These are phyloP conservation scores for Coptodon bakossiorum DNA, from an alignment of 2,113 vertebrate genomes.

Conservation along the genomic window DNA sequence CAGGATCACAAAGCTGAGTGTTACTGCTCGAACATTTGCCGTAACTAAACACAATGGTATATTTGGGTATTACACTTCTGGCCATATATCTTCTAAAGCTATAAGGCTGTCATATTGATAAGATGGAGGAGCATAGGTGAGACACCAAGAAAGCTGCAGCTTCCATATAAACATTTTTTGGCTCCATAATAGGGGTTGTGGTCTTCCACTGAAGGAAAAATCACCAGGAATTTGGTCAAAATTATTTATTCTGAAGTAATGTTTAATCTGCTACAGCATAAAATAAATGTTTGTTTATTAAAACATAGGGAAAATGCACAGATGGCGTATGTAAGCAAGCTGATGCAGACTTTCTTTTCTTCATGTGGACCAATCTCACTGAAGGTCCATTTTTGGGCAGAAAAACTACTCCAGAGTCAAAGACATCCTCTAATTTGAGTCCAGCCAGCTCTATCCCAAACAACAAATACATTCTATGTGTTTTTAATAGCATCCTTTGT, in stretches of 20 bases:
- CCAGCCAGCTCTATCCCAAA: not conserved
- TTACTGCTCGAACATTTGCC: not conserved
- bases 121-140: not conserved
- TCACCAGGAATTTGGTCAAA: not conserved
- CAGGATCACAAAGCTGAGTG: not conserved
- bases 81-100: not conserved
- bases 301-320: not conserved
- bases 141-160: not conserved
- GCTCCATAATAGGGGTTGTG: not conserved
- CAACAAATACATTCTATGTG: not conserved
- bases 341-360: not conserved
- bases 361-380: not conserved
- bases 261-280: not conserved
- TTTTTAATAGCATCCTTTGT: not conserved
- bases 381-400: not conserved
- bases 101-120: not conserved
- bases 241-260: not conserved
- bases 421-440: not conserved
- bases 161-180: not conserved
- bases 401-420: not conserved
- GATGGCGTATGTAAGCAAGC: not conserved
- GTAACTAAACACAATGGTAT: not conserved
- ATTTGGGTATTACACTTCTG: not conserved
- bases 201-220: not conserved
- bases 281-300: not conserved